Evolutionary conservation across 2,888 invertebrate species (phyloP).

Genomic region (Odiellus spinosus): DNA sequence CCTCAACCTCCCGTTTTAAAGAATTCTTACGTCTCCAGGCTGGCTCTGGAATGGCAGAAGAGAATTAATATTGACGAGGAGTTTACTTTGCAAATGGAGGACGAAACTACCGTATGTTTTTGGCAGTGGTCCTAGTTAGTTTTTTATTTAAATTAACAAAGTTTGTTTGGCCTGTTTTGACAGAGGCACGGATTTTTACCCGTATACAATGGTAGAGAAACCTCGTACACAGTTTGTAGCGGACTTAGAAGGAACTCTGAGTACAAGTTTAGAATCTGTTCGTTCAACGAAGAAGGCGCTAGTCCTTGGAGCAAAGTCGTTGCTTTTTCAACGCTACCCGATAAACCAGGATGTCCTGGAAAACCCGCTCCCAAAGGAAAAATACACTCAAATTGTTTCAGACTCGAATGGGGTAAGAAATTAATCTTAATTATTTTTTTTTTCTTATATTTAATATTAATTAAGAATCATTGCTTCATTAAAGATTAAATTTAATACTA

Average conservation of each 20-base stretch:
- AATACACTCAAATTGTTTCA: constrained; percentile 60
- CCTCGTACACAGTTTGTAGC: constrained; percentile 43
- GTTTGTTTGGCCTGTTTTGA: too few relatives aligned
- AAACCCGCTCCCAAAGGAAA: constrained; percentile 64
- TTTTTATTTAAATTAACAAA: too few relatives aligned
- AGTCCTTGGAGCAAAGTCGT: constrained; percentile 70
- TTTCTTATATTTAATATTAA: background rate
- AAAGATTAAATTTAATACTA: too few relatives aligned
- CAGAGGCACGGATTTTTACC: constrained; percentile 58
- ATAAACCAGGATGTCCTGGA: constrained; percentile 57
- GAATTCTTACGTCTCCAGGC: constrained; percentile 43
- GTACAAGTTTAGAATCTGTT: constrained; percentile 57
- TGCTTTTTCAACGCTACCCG: constrained; percentile 57
- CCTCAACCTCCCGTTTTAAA: constrained; percentile 57
- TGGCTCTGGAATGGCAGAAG: constrained; percentile 56
- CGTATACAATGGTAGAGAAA: constrained; percentile 60
- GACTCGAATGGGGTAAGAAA: constrained; percentile 50
- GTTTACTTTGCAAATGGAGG: constrained; percentile 67
- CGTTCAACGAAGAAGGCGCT: constrained; percentile 65
- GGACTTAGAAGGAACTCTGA: constrained; percentile 55
- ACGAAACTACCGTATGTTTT: constrained; percentile 29
- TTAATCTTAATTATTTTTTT: constrained; percentile 3
- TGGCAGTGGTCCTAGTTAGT: too few relatives aligned
- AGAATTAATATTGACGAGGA: constrained; percentile 55
- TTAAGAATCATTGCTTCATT: background rate